phyloP scores from a whole-genome alignment of 2,797 vertebrate species.

The Hippopotamyrus pictus region DNA sequence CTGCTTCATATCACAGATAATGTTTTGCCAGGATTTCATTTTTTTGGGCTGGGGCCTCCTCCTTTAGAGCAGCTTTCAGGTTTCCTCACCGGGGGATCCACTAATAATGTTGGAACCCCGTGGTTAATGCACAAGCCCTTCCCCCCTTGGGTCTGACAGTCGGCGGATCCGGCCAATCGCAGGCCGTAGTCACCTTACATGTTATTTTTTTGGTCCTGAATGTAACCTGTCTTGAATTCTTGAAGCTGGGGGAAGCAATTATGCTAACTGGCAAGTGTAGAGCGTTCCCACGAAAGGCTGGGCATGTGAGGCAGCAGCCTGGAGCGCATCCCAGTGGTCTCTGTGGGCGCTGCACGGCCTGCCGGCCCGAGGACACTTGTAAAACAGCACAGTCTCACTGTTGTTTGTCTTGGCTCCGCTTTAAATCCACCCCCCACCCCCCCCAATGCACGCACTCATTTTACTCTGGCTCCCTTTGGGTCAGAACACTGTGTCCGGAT shows the following conservation, averaged over 20 bases:
- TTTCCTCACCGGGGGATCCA: constrained; percentile 13
- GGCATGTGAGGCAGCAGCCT: not conserved
- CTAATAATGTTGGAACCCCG: constrained; percentile 7
- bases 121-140: not conserved
- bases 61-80: not conserved
- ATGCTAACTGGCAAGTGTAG: constrained; percentile 21
- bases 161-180: not conserved
- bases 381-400: not conserved
- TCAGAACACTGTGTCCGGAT: constrained; percentile 19
- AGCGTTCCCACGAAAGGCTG: not conserved
- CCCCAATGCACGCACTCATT: not conserved
- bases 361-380: not conserved
- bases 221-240: constrained; percentile 16
- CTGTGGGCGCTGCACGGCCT: not conserved
- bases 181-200: not conserved
- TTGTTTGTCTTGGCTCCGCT: constrained; percentile 21
- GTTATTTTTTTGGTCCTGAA: not conserved
- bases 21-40: not conserved
- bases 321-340: not conserved
- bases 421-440: not conserved
- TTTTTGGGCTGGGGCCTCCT: not conserved
- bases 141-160: not conserved
- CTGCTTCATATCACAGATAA: not conserved
- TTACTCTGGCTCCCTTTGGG: constrained; percentile 13
- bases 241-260: constrained; percentile 15